Conservation (phyloP, 2,888 invertebrate species). For the Cynaeus angustus region DNA sequence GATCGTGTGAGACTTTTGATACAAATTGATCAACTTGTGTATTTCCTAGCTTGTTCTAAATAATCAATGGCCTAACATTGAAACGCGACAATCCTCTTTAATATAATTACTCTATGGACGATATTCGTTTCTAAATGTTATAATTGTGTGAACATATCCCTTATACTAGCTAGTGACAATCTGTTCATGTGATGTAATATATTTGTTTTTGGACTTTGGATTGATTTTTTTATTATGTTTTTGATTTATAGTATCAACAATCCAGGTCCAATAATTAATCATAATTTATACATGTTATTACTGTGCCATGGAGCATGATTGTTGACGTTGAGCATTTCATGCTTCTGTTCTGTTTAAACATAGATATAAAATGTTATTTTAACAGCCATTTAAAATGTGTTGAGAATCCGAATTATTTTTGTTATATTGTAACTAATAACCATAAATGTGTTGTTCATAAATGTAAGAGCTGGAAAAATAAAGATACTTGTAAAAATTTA, state of each 20-base stretch:
- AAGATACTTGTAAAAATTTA: conserved; percentile 47
- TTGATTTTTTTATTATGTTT: conserved; percentile 27
- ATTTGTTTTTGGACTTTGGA: conserved; percentile 47
- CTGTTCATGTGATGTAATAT: conserved; percentile 67
- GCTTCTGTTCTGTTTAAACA: conserved; percentile 43
- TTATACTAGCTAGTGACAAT: conserved; percentile 69
- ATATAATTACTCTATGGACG: conserved; percentile 59
- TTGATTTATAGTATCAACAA: conserved; percentile 13
- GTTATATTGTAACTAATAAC: conserved; percentile 64
- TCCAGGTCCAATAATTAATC: conserved; percentile 30
- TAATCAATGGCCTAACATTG: conserved; percentile 71
- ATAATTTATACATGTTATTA: conserved; percentile 60
- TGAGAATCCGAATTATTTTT: conserved; percentile 68
- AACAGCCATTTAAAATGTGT: conserved; percentile 51
- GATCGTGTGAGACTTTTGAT: conserved; percentile 59
- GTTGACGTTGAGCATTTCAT: conserved; percentile 53
- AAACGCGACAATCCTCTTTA: conserved; percentile 70
- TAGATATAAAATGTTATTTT: conserved; percentile 46
- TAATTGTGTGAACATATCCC: conserved; percentile 67
- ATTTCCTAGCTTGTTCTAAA: conserved; percentile 67
- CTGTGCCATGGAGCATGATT: conserved; percentile 60
- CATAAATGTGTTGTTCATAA: conserved; percentile 69
- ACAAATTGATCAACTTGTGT: conserved; percentile 56
- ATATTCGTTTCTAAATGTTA: conserved; percentile 60
- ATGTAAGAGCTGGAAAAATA: conserved; percentile 59